Base-by-base conservation (phyloP, 2,113 vertebrate species). In the Mobula birostris region DNA sequence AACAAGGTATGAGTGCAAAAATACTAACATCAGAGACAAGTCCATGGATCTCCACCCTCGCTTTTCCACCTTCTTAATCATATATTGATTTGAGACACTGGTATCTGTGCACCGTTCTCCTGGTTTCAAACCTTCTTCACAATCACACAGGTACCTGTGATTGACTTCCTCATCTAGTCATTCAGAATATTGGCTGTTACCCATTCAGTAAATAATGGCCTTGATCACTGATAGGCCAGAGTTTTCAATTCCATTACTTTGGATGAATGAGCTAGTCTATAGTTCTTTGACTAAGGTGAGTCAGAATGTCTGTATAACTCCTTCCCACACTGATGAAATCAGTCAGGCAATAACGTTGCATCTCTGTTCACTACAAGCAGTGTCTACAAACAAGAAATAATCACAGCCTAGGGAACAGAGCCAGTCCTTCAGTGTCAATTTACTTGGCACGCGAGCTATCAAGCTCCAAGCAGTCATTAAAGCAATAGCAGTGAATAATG, bases 191-290 rank as follows among this genome's bases (percentile, higher is more conserved):
- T 40, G 2, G 24, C 48, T 93, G 91, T 93, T 76, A 27, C 68
- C 70, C 19, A 21, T 93, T 76, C 24, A 19, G 24, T 40, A 74
- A 93, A 27, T 93, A 93, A 93, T 93, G 91, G 21, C 70, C 27
- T 36, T 74, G 68, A 56, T 93, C 40, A 21, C 32, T 29, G 68
- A 93, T 74, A 48, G 32, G 74, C 68, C 70, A 74, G 68, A 74
- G 66, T 76, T 93, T 74, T 93, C 68, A 93, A 93, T 93, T 93
- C 74, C 91, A 93, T 93, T 93, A 93, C 70, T 93, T 93, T 48
- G 85, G 72, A 36, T 74, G 91, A 93, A 93, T 93, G 68, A 93
- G 40, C 90, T 40, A 24, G 32, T 93, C 90, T 72, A 48, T 72
- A 93, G 27, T 40, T 93, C 91, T 93, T 72, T 74, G 91, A 93